These are phyloP conservation scores for Silvanus unidentatus DNA, from an alignment of 2,888 invertebrate genomes.

Conservation along the genomic window DNA sequence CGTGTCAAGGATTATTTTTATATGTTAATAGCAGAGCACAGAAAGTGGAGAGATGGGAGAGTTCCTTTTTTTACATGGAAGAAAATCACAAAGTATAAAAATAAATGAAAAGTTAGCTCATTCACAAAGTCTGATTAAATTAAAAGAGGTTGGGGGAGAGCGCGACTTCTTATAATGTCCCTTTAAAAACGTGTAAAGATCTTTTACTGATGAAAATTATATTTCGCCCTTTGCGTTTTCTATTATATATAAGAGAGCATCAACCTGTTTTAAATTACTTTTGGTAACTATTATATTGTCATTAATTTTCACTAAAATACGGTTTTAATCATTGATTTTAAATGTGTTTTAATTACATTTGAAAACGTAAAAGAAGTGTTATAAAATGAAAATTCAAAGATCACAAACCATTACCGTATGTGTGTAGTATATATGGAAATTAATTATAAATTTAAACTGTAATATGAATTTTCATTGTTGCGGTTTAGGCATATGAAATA, in stretches of 20 bases:
- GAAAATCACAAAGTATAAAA: conserved; percentile 37
- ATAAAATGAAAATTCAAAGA: background rate
- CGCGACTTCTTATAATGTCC: conserved; percentile 28
- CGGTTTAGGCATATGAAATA: conserved; percentile 36
- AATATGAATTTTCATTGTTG: conserved; percentile 1
- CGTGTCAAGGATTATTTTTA: too few species aligned
- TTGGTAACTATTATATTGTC: conserved; percentile 22
- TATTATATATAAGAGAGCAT: conserved; percentile 12
- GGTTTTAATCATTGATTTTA: conserved; percentile 2
- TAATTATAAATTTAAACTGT: conserved; percentile 1
- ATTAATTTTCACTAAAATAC: conserved; percentile 22
- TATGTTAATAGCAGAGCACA: too few species aligned
- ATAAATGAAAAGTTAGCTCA: conserved; percentile 40
- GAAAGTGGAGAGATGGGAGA: too few species aligned
- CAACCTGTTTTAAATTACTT: conserved; percentile 28
- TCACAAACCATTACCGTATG: too few species aligned
- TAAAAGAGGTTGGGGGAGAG: conserved; percentile 27
- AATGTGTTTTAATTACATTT: background rate
- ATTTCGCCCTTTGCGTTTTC: conserved; percentile 17
- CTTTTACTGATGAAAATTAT: conserved; percentile 30
- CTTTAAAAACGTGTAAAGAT: conserved; percentile 33
- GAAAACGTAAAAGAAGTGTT: background rate
- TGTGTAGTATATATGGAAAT: too few species aligned
- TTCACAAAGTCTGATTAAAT: conserved; percentile 37
- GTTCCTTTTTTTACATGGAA: conserved; percentile 24